Evolutionary conservation across 2,888 invertebrate genomes (phyloP).

Genomic region (Drosophila sordidula): DNA sequence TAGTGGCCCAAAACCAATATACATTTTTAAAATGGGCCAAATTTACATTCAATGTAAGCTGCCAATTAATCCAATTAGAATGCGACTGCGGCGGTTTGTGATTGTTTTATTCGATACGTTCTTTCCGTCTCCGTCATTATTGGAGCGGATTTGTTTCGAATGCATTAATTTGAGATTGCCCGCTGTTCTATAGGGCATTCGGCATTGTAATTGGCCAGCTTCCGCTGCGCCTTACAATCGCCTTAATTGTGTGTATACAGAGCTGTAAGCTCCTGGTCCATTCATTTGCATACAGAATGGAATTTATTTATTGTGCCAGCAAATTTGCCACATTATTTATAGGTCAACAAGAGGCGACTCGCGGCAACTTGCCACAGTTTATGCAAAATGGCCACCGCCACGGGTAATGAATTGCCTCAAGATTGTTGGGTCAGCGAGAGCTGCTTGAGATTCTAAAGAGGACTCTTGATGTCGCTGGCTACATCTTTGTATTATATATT

Average conservation of each 20-base stretch:
- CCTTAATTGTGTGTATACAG: conserved; percentile 48
- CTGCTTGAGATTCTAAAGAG: conserved; percentile 15
- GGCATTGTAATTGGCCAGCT: conserved; percentile 40
- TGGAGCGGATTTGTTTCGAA: conserved; percentile 40
- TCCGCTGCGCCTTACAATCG: conserved; percentile 26
- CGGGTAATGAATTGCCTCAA: conserved; percentile 56
- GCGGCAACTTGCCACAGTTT: conserved; percentile 40
- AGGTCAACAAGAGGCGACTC: conserved; percentile 50
- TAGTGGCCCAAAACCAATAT: conserved; percentile 1
- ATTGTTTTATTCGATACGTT: conserved; percentile 1
- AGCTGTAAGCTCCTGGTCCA: conserved; percentile 17
- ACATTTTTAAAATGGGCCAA: conserved; percentile 4
- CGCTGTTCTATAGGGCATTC: conserved; percentile 29
- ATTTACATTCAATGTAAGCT: conserved; percentile 28
- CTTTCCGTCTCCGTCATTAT: conserved; percentile 4
- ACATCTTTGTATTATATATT: conserved; percentile 37
- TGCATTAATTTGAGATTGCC: conserved; percentile 37
- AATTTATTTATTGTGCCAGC: conserved; percentile 71
- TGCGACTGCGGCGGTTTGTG: conserved; percentile 2
- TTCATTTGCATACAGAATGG: conserved; percentile 68
- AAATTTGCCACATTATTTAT: conserved; percentile 75
- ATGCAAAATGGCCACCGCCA: conserved; percentile 53
- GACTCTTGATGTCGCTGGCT: conserved; percentile 3
- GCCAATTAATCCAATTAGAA: conserved; percentile 47
- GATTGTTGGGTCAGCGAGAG: conserved; percentile 33